Evolutionary conservation across 1,140 invertebrate species (phyloP), one percentile per base, ranked within the genome.

Genomic region (Hylyphantes graminicola): DNA sequence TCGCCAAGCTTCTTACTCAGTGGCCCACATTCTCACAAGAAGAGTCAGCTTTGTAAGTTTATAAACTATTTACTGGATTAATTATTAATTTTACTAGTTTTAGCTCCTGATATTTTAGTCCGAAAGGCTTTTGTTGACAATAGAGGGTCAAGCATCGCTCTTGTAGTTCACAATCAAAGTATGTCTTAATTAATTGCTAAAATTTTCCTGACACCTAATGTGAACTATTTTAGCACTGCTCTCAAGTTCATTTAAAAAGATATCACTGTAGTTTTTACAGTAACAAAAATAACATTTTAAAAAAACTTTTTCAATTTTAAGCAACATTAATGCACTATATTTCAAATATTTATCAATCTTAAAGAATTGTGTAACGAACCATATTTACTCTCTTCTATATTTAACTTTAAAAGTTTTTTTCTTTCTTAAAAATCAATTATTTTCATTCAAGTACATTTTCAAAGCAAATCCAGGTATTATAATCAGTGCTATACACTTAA

Each of bases 1-100:
- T 82, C 21, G 35, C 80, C 11, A 82, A 82, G 55, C 51, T 82
- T 15, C n/a, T 82, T 6, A 65, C 9, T 74, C 53, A 82, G 12
- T 82, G 80, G 80, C 80, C 80, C 35, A 0, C 80, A 50, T 82
- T 82, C 67, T 21, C 80, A 17, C 50, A 48, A 5, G 8, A 10
- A 21, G 70, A 74, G 15, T 9, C 21, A 53, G n/a, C n/a, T n/a
- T 53, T 50, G 80, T 82, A 19, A 75, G 67, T 78, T 17, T 13
- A 8, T 65, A 17, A 17, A 21, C 0, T 0, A 19, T 21, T 17
- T 11, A 10, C 13, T 65, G 9, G 8, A 0, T 65, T 35, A 12
- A 17, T 11, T 12, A 65, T 12, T 17, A 63, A 63, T 10, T 17
- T n/a, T 2, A 17, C 19, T 13, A 63, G 7, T 17, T 17, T 65